A percentile compares a stretch with the other conserved stretches of the same genome.
These are phyloP conservation scores for Neopipo cinnamomea DNA, from an alignment of 2,113 vertebrate genomes.

Conservation along the genomic window DNA sequence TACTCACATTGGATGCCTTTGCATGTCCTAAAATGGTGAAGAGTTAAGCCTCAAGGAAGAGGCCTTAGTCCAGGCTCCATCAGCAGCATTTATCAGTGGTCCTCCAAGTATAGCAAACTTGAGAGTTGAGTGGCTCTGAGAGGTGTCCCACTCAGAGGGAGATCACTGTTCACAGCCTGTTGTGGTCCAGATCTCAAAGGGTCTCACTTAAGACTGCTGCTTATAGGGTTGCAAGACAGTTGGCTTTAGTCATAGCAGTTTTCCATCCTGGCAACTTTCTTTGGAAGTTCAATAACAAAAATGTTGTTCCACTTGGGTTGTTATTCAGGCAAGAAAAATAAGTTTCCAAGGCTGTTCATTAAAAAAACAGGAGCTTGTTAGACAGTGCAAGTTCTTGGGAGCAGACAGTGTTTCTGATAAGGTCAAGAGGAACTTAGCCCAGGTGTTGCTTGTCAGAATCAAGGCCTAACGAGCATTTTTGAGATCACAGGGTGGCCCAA, in stretches of 20 bases:
- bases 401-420: not conserved
- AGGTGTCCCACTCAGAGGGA: not conserved
- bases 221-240: not conserved
- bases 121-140: not conserved
- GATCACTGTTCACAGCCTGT: too few relatives aligned
- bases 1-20: not conserved
- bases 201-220: not conserved
- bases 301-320: not conserved
- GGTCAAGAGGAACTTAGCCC: not conserved
- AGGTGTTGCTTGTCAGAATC: not conserved
- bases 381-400: not conserved
- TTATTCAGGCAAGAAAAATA: not conserved
- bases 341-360: not conserved
- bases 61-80: not conserved
- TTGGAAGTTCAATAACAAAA: not conserved
- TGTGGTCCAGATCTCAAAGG: not conserved
- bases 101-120: not conserved
- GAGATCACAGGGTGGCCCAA: accelerated
- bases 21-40: not conserved
- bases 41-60: not conserved
- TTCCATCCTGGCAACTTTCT: not conserved
- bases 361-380: not conserved
- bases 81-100: not conserved
- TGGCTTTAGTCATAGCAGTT: not conserved
- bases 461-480: not conserved